Evolutionary conservation across 2,113 vertebrate species (phyloP).

Genomic region (Nasalis larvatus): DNA sequence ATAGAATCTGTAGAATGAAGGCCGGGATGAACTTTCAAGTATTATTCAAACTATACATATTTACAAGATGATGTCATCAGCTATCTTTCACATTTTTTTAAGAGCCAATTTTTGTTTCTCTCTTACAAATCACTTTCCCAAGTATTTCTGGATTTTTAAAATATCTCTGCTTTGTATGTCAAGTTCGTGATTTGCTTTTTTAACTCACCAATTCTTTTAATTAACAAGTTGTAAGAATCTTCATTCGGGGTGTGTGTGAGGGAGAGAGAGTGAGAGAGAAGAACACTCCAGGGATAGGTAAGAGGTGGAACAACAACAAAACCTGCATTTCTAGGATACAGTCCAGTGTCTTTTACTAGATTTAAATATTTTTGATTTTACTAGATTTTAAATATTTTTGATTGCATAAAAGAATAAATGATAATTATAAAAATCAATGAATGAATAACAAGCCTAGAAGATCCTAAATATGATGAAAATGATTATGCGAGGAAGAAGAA

Average conservation of each 20-base stretch:
- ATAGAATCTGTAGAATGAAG: background rate
- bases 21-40: background rate
- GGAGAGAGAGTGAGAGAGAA: background rate
- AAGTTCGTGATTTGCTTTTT: background rate
- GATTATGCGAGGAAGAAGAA: background rate
- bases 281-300: background rate
- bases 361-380: background rate
- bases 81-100: background rate
- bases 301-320: background rate
- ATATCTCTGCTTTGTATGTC: background rate
- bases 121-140: background rate
- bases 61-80: background rate
- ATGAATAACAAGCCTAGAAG: background rate
- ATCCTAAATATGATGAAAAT: background rate
- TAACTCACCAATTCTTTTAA: background rate
- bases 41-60: background rate
- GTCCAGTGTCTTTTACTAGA: background rate
- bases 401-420: background rate
- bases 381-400: background rate
- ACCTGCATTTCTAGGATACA: background rate
- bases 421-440: background rate
- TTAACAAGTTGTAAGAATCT: background rate
- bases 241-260: accelerated
- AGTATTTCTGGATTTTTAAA: background rate
- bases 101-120: background rate